Percentiles rank a stretch among this genome's conserved stretches.
These are phyloP conservation scores for Latheticus oryzae DNA, from an alignment of 2,888 invertebrate species.

Conservation along the genomic window DNA sequence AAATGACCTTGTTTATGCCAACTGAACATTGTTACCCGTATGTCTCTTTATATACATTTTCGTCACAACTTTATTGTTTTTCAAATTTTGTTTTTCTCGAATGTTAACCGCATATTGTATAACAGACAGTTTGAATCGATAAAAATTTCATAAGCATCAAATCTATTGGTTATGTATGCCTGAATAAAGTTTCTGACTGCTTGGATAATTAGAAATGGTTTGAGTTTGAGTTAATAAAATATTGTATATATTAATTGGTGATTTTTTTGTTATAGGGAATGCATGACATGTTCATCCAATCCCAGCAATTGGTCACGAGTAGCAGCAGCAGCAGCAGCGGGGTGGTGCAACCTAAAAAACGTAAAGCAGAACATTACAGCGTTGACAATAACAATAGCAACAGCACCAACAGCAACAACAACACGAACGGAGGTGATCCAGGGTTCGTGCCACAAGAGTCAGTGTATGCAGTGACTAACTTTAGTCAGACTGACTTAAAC, in stretches of 20 bases:
- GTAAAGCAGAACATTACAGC: conserved; percentile 60
- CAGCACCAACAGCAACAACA: conserved; percentile 48
- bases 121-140: background rate
- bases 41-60: too few species aligned
- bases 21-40: background rate
- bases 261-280: conserved; percentile 73
- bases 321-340: conserved; percentile 61
- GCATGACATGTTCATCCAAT: conserved; percentile 88
- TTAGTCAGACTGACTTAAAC: conserved; percentile 59
- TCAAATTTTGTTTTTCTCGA: background rate
- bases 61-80: conserved; percentile 5
- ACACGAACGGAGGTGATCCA: conserved; percentile 57
- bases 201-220: too few species aligned
- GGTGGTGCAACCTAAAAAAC: conserved; percentile 59
- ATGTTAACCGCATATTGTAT: background rate
- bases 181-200: too few species aligned
- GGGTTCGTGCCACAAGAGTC: conserved; percentile 50
- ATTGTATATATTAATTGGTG: conserved; percentile 9
- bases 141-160: too few species aligned
- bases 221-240: too few species aligned
- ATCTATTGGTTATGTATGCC: too few species aligned
- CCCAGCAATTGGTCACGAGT: conserved; percentile 70
- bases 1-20: conserved; percentile 4
- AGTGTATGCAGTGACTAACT: conserved; percentile 65
- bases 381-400: conserved; percentile 54